Base-by-base conservation (phyloP, 2,888 invertebrate genomes). In the Aphidoletes aphidimyza region DNA sequence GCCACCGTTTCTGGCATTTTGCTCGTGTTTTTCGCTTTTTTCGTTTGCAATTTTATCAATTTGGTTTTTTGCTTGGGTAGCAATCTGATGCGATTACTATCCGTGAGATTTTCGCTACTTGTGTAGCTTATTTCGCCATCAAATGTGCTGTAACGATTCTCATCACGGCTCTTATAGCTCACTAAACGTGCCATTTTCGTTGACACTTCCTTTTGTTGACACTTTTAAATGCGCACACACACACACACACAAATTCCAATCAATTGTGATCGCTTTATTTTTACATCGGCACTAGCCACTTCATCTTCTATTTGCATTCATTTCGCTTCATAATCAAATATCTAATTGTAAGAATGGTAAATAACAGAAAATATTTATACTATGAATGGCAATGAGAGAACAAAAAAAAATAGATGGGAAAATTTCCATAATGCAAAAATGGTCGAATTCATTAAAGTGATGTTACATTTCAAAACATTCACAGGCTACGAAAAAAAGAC, bases 141-240 rank as follows among this genome's bases (percentile, higher is more conserved):
- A 69, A 86, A 86, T 11, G 86, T 86, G 22, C 86, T 86, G 42
- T 87, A 87, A 39, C 86, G 86, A 86, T 86, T 87, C 47, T 86
- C 86, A 84, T 87, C 87, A 59, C 85, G 85, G 14, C 84, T 54
- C 49, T 84, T 87, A 78, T 86, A 87, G 83, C 86, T 87, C 37
- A 87, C 86, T 85, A 87, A 81, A 47, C 86, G 86, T 85, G 87
- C 87, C 87, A 86, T 86, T 59, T 47, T 83, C 49, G 1, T 30
- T 11, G 0, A 6, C 69, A 0, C 30, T 26, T 26, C 14, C 3
- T 84, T 30, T 84, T 85, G n/a, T 69, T 69, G 78, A 22, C 54
- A n/a, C 47, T 19, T 3, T 47, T n/a, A n/a, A n/a, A n/a, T n/a
- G n/a, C n/a, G n/a, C 47, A 47, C 47, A 22, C 26, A 5, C 19